Base-by-base conservation (phyloP, 2,888 invertebrate genomes). In the Leucophenga montana region DNA sequence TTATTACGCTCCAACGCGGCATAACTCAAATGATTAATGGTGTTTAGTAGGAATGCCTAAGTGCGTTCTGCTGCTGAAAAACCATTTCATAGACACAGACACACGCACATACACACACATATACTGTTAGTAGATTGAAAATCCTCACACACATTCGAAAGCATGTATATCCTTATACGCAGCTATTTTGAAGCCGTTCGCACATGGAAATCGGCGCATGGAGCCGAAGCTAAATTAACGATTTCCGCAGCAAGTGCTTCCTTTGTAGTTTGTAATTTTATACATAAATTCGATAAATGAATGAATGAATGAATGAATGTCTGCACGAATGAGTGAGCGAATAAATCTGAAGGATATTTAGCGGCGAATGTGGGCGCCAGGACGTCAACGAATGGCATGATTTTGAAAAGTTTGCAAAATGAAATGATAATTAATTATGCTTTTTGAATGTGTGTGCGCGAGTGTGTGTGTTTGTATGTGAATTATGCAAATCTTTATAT, bases 161-260 rank as follows among this genome's bases (percentile, higher is more conserved):
- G n/a, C 18, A 22, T 22, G 27, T 27, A 54, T 22, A 39, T 39
- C 39, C 39, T 39, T 39, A 54, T 22, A 22, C 22, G 13, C 54
- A 16, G 11, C 9, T 18, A 11, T 27, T 27, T 27, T 0, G 13
- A 1, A 56, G 13, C n/a, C n/a, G 22, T 20, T 56, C 44, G 27
- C 46, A n/a, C 39, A 59, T 13, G 48, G n/a, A 64, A 13, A 13
- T 11, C 20, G 16, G 46, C 62, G 16, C n/a, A 48, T 27, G 13
- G 27, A 64, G 27, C 16, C 62, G 46, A 22, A 46, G 46, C 48
- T 46, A 64, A 64, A 64, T 64, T 64, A 64, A 64, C 62, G 62
- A 64, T 64, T 64, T 64, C 62, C 62, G 18, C n/a, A 64, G 62
- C 62, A 64, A 64, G 33, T 64, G 62, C 62, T 64, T 64, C 62